Evolutionary conservation across 2,888 invertebrate species (phyloP).

Genomic region (Ormyrus rosae): DNA sequence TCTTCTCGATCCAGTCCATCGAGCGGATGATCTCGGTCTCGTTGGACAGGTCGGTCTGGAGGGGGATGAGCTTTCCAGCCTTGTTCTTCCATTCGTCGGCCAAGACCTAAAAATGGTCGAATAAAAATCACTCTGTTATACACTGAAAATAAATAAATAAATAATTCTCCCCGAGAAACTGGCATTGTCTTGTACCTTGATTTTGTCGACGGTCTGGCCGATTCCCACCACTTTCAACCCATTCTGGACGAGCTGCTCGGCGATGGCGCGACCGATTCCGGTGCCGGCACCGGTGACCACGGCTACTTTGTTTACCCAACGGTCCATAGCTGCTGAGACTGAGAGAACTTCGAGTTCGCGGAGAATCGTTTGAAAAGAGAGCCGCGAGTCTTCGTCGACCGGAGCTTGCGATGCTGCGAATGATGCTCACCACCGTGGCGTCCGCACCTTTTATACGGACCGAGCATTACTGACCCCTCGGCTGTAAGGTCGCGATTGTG

Average conservation of each 20-base stretch:
- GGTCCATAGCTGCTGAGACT: slow-evolving; percentile 67
- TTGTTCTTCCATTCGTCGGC: slow-evolving; percentile 53
- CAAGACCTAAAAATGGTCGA: slow-evolving; percentile 12
- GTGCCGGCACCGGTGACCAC: slow-evolving; percentile 77
- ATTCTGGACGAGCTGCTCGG: slow-evolving; percentile 71
- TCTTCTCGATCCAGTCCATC: slow-evolving; percentile 77
- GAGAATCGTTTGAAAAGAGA: background rate
- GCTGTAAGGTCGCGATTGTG: slow-evolving; percentile 4
- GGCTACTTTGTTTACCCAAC: slow-evolving; percentile 75
- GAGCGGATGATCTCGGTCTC: slow-evolving; percentile 77
- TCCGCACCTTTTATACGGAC: slow-evolving; percentile 30
- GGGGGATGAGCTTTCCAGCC: slow-evolving; percentile 70
- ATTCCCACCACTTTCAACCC: slow-evolving; percentile 76
- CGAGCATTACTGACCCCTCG: background rate
- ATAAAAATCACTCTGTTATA: background rate
- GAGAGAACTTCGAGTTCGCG: slow-evolving; percentile 1
- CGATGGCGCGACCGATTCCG: slow-evolving; percentile 75
- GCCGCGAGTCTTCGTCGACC: no score
- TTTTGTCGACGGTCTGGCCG: slow-evolving; percentile 69
- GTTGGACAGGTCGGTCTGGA: slow-evolving; percentile 78
- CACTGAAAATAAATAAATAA: background rate
- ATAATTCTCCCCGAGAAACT: background rate
- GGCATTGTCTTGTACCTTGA: slow-evolving; percentile 62
- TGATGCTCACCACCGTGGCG: background rate
- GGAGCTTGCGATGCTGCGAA: background rate